Percentiles rank a stretch among this genome's conserved stretches.
Conservation (phyloP, 2,797 vertebrate genomes). For the Scolopax bukidnonensis region DNA sequence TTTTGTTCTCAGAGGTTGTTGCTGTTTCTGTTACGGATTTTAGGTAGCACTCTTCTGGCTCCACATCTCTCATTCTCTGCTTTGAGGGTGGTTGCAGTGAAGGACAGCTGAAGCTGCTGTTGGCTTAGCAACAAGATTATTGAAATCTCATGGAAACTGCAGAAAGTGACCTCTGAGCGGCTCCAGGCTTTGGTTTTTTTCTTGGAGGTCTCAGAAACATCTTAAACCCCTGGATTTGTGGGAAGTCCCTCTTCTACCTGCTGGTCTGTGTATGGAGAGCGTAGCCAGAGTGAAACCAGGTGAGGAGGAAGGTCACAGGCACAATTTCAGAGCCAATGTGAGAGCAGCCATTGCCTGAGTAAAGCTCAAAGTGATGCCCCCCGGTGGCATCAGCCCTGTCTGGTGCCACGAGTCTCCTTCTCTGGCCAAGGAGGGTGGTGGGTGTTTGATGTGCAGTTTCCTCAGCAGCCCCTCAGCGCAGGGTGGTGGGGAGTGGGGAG, state of each 20-base stretch:
- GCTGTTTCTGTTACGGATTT: background rate
- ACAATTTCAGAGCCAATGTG: too few relatives aligned
- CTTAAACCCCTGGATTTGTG: background rate
- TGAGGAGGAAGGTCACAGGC: too few relatives aligned
- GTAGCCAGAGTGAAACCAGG: too few relatives aligned
- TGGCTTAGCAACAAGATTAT: background rate
- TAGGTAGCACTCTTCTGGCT: background rate
- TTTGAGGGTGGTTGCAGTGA: background rate
- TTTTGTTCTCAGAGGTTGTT: background rate
- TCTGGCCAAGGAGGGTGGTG: too few relatives aligned
- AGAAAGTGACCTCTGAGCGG: background rate
- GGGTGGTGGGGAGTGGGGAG: too few relatives aligned
- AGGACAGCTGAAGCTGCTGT: background rate
- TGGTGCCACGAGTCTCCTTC: too few relatives aligned
- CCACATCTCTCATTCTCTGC: background rate
- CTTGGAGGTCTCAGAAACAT: background rate
- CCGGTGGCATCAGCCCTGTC: too few relatives aligned
- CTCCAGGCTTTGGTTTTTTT: background rate
- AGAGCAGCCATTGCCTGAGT: too few relatives aligned
- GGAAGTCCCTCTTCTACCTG: background rate
- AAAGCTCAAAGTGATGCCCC: too few relatives aligned
- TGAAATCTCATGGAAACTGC: background rate
- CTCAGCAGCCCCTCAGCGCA: background rate
- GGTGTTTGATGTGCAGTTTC: background rate
- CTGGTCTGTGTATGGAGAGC: background rate